phyloP scores from a whole-genome alignment of 2,888 invertebrate species.

The Aphodius granarius region DNA sequence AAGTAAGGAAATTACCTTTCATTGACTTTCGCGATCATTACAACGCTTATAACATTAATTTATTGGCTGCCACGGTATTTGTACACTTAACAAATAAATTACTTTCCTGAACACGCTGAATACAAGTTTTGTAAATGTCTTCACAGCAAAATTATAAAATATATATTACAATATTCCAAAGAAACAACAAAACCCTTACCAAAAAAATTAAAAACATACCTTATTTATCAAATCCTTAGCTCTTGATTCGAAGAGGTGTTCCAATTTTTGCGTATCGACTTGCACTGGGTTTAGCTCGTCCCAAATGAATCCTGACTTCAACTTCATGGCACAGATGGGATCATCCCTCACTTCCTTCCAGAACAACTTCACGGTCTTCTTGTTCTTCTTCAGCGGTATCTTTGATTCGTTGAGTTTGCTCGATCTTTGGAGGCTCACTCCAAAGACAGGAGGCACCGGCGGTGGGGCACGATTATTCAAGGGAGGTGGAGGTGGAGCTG shows the following conservation, averaged over 20 bases:
- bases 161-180: neutral
- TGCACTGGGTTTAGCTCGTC: slow-evolving; percentile 82
- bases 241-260: slow-evolving; percentile 95
- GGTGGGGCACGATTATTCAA: slow-evolving; percentile 55
- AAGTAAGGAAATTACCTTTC: too few species aligned
- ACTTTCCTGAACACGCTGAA: too few species aligned
- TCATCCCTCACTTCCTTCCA: slow-evolving; percentile 94
- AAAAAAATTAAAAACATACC: slow-evolving; percentile 59
- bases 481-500: slow-evolving; percentile 60
- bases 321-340: slow-evolving; percentile 63
- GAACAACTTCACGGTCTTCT: slow-evolving; percentile 96
- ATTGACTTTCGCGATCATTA: too few species aligned
- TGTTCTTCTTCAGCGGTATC: slow-evolving; percentile 76
- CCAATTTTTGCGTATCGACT: slow-evolving; percentile 90
- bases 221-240: slow-evolving; percentile 94
- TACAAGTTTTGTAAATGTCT: slow-evolving; percentile 12
- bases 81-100: too few species aligned
- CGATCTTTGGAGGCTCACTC: slow-evolving; percentile 43
- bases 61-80: too few species aligned
- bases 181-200: neutral
- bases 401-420: slow-evolving; percentile 48
- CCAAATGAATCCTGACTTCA: slow-evolving; percentile 78
- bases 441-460: slow-evolving; percentile 55
- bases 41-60: too few species aligned
- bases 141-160: neutral